phyloP scores from a whole-genome alignment of 2,797 vertebrate species.

The Cephalopachus bancanus region DNA sequence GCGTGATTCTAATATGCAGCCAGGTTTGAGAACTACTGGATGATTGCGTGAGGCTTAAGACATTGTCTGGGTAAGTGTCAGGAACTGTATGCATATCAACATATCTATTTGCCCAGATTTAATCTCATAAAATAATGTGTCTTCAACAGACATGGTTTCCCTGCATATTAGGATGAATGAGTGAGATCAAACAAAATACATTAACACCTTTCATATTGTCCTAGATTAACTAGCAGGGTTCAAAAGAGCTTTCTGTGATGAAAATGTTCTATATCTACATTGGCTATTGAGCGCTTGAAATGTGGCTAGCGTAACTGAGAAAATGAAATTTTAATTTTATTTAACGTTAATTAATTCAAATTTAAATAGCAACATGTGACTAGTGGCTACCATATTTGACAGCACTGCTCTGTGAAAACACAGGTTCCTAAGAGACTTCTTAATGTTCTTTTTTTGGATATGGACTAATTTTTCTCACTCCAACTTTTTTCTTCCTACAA shows the following conservation, averaged over 20 bases:
- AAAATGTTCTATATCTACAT: background rate
- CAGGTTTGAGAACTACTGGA: background rate
- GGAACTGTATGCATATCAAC: background rate
- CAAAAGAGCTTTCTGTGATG: background rate
- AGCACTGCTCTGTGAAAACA: background rate
- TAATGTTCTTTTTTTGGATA: conserved; percentile 18
- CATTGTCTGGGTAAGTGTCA: background rate
- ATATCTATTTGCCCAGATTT: background rate
- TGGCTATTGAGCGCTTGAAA: background rate
- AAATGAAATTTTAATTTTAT: background rate
- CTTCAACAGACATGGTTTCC: background rate
- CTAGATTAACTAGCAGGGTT: background rate
- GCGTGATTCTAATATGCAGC: background rate
- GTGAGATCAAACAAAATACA: background rate
- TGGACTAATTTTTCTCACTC: conserved; percentile 6
- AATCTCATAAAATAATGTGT: background rate
- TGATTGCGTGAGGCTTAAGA: background rate
- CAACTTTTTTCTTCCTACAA: background rate
- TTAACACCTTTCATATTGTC: background rate
- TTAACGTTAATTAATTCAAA: conserved; percentile 23
- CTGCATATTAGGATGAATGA: background rate
- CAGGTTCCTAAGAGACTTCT: background rate
- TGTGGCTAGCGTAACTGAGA: background rate
- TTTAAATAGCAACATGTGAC: background rate
- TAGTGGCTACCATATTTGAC: background rate